Conservation (phyloP, 2,113 vertebrate species). For the Odontophorus gujanensis region DNA sequence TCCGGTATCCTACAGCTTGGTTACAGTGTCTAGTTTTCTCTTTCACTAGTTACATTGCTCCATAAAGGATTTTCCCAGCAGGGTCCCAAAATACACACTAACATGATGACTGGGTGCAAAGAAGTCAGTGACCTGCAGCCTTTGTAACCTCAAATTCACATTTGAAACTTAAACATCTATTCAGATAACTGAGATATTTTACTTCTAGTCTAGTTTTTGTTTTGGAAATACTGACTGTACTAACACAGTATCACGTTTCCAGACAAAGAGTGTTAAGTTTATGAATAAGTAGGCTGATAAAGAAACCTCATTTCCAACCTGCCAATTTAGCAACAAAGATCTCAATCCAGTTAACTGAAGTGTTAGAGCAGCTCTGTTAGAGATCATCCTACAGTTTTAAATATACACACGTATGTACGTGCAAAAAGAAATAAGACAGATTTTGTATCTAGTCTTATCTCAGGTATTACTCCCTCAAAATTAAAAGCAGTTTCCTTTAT, state of each 20-base stretch:
- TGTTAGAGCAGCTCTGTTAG: not conserved
- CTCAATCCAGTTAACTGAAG: not conserved
- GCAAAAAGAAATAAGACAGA: too few species aligned
- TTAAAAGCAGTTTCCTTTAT: not conserved
- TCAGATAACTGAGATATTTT: not conserved
- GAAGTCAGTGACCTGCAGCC: not conserved
- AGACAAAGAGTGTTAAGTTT: not conserved
- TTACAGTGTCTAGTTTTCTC: not conserved
- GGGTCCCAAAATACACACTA: not conserved
- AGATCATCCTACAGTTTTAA: not conserved
- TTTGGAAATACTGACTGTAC: not conserved
- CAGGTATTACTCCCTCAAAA: not conserved
- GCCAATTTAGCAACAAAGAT: not conserved
- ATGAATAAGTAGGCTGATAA: not conserved
- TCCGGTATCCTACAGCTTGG: accelerated
- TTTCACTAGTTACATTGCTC: not conserved
- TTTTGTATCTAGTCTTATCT: too few species aligned
- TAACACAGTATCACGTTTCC: not conserved
- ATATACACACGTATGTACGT: not conserved
- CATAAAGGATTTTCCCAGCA: not conserved
- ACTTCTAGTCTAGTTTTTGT: not conserved
- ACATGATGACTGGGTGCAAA: not conserved
- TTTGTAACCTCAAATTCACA: not conserved
- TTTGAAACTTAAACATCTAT: not conserved
- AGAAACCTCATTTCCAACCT: not conserved